phyloP scores from a whole-genome alignment of 2,888 invertebrate species.

The Tetragonisca angustula region DNA sequence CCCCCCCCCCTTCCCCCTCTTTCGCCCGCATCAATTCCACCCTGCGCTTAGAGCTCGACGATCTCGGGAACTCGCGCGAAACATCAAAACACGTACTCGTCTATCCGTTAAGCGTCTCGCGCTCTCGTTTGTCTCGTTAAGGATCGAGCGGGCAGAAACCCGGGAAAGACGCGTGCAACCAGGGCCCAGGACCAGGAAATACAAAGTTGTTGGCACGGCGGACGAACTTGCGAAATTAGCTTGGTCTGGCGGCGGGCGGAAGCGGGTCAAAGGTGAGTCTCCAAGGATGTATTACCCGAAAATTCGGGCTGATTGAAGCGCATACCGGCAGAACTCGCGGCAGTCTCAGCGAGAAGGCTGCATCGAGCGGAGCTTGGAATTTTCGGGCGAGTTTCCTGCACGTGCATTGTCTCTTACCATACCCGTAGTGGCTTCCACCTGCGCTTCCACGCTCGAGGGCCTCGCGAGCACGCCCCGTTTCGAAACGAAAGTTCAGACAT shows the following conservation, averaged over 20 bases:
- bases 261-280: slow-evolving; percentile 44
- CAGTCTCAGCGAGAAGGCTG: slow-evolving; percentile 6
- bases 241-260: slow-evolving; percentile 37
- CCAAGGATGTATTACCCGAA: slow-evolving; percentile 53
- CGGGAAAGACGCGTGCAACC: slow-evolving; percentile 18
- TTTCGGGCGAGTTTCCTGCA: slow-evolving; percentile 22
- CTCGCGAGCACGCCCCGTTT: neutral
- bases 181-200: slow-evolving; percentile 3
- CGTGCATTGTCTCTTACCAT: slow-evolving; percentile 1
- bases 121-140: slow-evolving; percentile 22
- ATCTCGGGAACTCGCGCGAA: neutral
- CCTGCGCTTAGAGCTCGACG: too few species aligned
- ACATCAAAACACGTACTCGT: slow-evolving; percentile 4
- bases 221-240: slow-evolving; percentile 60
- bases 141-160: neutral
- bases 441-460: neutral
- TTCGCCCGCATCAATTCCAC: neutral
- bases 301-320: slow-evolving; percentile 48
- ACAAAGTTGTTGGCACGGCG: slow-evolving; percentile 37
- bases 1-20: neutral
- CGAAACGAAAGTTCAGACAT: neutral
- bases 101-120: slow-evolving; percentile 11
- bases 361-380: slow-evolving; percentile 21
- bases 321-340: slow-evolving; percentile 25
- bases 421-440: neutral